phyloP scores from a whole-genome alignment of 2,797 vertebrate species.

The Lepidocolaptes lacrymiger region DNA sequence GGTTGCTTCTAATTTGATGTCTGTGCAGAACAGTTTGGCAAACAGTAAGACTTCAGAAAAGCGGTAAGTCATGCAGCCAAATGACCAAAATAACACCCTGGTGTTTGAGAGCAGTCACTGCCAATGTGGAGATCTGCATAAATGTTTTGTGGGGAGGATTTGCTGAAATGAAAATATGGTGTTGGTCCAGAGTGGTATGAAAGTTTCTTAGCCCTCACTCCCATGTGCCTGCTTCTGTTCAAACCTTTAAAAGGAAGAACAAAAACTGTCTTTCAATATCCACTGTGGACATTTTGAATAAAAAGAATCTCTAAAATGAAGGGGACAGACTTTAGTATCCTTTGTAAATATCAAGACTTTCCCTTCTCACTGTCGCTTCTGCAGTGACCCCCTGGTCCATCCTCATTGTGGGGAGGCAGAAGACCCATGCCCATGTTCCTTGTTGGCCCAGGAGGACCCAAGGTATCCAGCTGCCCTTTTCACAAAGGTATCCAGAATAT shows the following conservation, averaged over 20 bases:
- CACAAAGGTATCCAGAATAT: background rate
- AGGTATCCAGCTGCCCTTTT: background rate
- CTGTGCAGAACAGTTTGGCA: background rate
- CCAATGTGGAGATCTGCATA: background rate
- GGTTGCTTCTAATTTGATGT: background rate
- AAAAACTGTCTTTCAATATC: background rate
- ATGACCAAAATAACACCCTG: background rate
- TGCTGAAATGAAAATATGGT: background rate
- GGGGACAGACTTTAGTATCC: background rate
- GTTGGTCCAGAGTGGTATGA: background rate
- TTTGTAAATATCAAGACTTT: background rate
- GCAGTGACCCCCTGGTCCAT: rapidly evolving
- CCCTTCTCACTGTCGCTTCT: background rate
- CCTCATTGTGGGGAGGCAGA: background rate
- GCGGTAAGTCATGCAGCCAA: background rate
- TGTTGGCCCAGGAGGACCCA: background rate
- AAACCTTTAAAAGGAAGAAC: background rate
- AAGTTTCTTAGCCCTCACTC: background rate
- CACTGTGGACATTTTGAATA: background rate
- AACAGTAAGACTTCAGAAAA: background rate
- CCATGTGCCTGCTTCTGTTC: background rate
- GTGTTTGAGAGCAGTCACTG: background rate
- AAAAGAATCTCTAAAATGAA: background rate
- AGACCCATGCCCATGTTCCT: rapidly evolving
- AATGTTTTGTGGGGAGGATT: background rate